A percentile compares a stretch with the other conserved stretches of the same genome.
These are phyloP conservation scores for Mesorhabditis belari DNA, from an alignment of 2,888 invertebrate species.

Conservation along the genomic window DNA sequence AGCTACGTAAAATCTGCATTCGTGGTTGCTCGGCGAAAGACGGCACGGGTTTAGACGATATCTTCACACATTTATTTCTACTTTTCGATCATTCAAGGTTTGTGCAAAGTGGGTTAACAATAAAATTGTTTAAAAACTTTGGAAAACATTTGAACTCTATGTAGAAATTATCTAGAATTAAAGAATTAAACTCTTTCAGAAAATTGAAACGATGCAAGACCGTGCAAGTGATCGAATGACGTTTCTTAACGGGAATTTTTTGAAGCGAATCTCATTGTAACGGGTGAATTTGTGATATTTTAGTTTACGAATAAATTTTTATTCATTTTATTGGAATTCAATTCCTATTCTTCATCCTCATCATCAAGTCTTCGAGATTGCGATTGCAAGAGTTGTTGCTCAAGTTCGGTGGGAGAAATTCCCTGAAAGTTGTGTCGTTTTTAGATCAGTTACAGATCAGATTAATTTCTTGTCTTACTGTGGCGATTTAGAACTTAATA, in stretches of 20 bases:
- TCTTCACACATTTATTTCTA: not conserved
- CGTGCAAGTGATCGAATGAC: not conserved
- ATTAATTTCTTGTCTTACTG: not conserved
- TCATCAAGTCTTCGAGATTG: not conserved
- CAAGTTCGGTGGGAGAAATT: not conserved
- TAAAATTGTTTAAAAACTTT: too few species aligned
- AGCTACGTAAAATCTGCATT: not conserved
- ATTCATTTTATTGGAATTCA: too few species aligned
- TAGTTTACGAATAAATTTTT: not conserved
- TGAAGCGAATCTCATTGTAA: not conserved
- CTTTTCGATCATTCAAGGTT: not conserved
- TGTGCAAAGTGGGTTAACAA: too few species aligned
- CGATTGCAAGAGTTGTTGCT: not conserved
- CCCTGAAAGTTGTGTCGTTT: not conserved
- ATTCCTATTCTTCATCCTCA: too few species aligned
- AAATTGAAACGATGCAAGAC: not conserved
- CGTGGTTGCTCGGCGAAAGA: not conserved
- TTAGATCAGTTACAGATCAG: too few species aligned
- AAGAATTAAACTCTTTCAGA: not conserved
- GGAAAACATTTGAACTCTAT: too few species aligned
- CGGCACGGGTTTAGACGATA: not conserved
- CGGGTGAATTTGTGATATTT: not conserved
- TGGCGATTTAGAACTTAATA: too few species aligned
- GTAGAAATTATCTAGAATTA: not conserved
- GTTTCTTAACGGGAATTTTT: not conserved